Evolutionary conservation across 2,113 vertebrate genomes (phyloP).

Genomic region (Crotalus helleri): DNA sequence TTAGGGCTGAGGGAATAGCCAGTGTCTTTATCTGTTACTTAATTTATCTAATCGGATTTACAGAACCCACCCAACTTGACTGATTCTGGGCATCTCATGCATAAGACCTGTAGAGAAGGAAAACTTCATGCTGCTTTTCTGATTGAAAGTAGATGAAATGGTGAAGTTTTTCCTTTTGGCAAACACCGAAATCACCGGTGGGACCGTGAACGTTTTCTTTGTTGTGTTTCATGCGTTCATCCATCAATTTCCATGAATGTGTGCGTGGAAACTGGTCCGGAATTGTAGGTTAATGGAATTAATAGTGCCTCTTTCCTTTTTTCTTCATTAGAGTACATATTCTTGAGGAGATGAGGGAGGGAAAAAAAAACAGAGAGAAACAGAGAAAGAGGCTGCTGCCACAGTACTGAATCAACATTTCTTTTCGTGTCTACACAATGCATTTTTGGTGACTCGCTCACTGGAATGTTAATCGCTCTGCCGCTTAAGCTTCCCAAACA

Average conservation of each 20-base stretch:
- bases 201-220: neutral
- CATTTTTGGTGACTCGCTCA: neutral
- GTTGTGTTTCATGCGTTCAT: neutral
- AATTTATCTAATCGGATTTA: too few relatives aligned
- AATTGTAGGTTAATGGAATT: neutral
- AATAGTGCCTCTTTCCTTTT: neutral
- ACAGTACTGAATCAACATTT: neutral
- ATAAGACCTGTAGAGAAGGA: neutral
- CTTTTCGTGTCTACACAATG: neutral
- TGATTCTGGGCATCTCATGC: too few relatives aligned
- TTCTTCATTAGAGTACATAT: neutral
- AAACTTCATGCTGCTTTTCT: neutral
- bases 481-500: conserved; percentile 5
- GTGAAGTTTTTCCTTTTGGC: too few relatives aligned
- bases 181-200: too few relatives aligned
- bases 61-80: too few relatives aligned
- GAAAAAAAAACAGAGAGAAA: neutral
- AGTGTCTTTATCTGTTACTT: too few relatives aligned
- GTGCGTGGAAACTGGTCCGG: neutral
- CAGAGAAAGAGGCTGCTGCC: neutral
- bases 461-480: neutral
- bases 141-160: neutral
- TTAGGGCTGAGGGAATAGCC: too few relatives aligned
- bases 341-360: neutral
- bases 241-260: neutral